Evolutionary conservation across 2,113 vertebrate species (phyloP).

Genomic region (Charina bottae): DNA sequence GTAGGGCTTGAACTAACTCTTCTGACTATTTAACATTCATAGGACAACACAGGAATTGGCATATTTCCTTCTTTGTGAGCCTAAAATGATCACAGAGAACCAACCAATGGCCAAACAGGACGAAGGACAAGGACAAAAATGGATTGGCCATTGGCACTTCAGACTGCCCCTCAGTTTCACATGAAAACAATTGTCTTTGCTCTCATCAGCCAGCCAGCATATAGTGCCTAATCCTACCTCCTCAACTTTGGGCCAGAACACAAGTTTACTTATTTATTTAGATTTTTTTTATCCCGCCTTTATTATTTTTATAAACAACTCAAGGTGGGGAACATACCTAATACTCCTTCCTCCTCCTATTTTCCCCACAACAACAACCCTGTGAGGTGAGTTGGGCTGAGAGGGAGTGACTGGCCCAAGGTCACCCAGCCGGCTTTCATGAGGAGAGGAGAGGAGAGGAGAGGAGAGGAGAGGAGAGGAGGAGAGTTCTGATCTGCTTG

Average conservation of each 20-base stretch:
- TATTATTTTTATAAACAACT: too few species aligned
- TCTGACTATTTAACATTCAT: neutral
- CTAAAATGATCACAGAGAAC: neutral
- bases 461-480: too few species aligned
- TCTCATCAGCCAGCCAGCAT: neutral
- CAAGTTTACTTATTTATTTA: neutral
- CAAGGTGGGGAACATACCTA: too few species aligned
- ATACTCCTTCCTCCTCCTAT: too few species aligned
- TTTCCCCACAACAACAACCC: too few species aligned
- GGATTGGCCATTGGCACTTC: neutral
- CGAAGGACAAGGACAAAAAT: neutral
- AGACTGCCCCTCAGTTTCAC: neutral
- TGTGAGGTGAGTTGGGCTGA: too few species aligned
- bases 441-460: too few species aligned
- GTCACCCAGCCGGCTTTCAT: too few species aligned
- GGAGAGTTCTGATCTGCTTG: too few species aligned
- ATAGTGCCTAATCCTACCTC: neutral
- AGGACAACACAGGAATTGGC: neutral
- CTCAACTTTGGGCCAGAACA: neutral
- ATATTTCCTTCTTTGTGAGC: neutral
- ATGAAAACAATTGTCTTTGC: neutral
- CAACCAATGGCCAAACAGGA: neutral
- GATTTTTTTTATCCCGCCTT: too few species aligned
- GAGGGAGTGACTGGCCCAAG: too few species aligned
- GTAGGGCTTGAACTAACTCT: neutral